Percentiles rank a stretch among this genome's conserved stretches.
Conservation (phyloP, 2,888 invertebrate genomes). For the Aleiodes alternator region DNA sequence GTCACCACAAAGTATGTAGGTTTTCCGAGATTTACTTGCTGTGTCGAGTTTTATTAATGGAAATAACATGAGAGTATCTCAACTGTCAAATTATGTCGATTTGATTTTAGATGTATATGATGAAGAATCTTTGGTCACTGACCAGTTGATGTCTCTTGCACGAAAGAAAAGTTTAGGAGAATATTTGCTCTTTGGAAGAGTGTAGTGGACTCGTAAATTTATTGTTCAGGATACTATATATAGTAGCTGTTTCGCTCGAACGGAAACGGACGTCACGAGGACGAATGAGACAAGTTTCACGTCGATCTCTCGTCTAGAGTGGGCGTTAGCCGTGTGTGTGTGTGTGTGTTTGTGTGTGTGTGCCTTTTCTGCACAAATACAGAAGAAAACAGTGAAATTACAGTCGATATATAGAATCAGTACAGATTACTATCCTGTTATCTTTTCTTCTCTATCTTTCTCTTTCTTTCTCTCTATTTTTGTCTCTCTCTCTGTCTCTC, state of each 20-base stretch:
- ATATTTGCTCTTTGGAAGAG: slow-evolving; percentile 23
- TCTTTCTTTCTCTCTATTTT: neutral
- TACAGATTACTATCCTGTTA: slow-evolving; percentile 11
- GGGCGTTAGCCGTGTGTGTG: slow-evolving; percentile 33
- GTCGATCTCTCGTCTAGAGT: slow-evolving; percentile 40
- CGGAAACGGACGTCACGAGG: slow-evolving; percentile 43
- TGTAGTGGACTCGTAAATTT: slow-evolving; percentile 36
- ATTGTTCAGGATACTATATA: slow-evolving; percentile 29
- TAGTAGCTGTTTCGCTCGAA: slow-evolving; percentile 12
- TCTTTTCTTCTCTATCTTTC: slow-evolving; percentile 19
- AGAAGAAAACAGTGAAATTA: slow-evolving; percentile 11
- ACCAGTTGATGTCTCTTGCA: slow-evolving; percentile 3
- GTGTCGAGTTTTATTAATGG: slow-evolving; percentile 60
- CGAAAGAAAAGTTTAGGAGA: slow-evolving; percentile 23
- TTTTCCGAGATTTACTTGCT: slow-evolving; percentile 56
- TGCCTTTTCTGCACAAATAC: slow-evolving; percentile 3
- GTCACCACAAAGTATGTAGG: slow-evolving; percentile 60
- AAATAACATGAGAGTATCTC: slow-evolving; percentile 49
- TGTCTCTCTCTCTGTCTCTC: neutral
- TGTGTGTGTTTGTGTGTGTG: neutral
- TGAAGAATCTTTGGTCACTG: neutral
- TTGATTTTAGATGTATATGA: no score
- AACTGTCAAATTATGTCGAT: slow-evolving; percentile 3
- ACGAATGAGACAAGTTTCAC: slow-evolving; percentile 42
- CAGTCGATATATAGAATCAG: neutral